Evolutionary conservation across 2,888 invertebrate species (phyloP).

Genomic region (Tetragonisca angustula): DNA sequence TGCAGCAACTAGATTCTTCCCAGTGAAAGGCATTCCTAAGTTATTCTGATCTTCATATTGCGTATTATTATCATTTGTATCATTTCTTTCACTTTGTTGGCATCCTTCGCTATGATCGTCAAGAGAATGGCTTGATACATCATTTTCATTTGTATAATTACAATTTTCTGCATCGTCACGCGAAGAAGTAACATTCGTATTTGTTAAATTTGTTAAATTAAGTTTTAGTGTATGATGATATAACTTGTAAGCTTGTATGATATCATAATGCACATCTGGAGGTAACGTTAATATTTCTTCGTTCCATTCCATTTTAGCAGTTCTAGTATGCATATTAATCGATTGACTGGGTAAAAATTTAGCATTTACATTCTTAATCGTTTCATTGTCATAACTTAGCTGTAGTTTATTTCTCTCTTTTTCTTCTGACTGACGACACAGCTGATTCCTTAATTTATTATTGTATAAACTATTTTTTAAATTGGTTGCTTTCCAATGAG

Average conservation of each 20-base stretch:
- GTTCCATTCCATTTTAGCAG: constrained; percentile 70
- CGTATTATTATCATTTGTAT: constrained; percentile 67
- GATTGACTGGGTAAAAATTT: constrained; percentile 50
- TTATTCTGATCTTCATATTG: constrained; percentile 75
- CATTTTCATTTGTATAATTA: constrained; percentile 86
- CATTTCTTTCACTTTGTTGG: constrained; percentile 59
- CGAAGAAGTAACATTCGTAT: constrained; percentile 46
- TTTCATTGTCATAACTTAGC: constrained; percentile 55
- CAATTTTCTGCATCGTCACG: constrained; percentile 82
- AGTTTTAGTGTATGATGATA: constrained; percentile 52
- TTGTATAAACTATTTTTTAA: constrained; percentile 78
- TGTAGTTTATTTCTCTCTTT: constrained; percentile 64
- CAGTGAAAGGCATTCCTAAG: constrained; percentile 80
- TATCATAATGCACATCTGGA: constrained; percentile 68
- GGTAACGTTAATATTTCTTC: constrained; percentile 71
- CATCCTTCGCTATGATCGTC: constrained; percentile 75
- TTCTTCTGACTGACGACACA: constrained; percentile 58
- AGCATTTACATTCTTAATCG: constrained; percentile 14
- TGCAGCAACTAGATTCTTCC: constrained; percentile 87
- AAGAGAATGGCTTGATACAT: constrained; percentile 85
- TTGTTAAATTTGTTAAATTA: background rate
- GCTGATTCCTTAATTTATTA: constrained; percentile 40
- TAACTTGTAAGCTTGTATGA: constrained; percentile 49
- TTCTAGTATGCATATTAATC: constrained; percentile 64
- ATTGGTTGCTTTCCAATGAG: constrained; percentile 91